Evolutionary conservation across 2,888 invertebrate species (phyloP), one percentile per base, ranked within the genome.

Genomic region (Leucophenga maculata): DNA sequence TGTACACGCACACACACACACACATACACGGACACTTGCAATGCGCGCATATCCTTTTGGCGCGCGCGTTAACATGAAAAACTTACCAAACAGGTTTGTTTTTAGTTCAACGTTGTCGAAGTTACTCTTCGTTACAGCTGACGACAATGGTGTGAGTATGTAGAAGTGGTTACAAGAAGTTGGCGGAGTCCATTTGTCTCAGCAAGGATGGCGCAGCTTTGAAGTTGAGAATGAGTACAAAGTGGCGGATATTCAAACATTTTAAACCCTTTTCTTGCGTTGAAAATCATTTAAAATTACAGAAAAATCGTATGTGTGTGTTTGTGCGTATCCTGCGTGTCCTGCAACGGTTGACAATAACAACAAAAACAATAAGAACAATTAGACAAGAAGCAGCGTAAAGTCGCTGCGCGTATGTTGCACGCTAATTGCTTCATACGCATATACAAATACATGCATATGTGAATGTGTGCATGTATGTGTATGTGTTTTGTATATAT

Each of bases 391-490:
- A 78, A 79, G 79, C 75, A 81, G 80, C 57, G 75, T n/a, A n/a
- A n/a, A n/a, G n/a, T n/a, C n/a, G n/a, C n/a, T n/a, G n/a, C 79
- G 77, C 79, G 82, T 81, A 78, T 82, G 84, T 83, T 83, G 85
- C 83, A 79, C 80, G 83, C 80, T 85, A 84, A 85, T 85, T 84
- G 83, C 76, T 55, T 22, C 22, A 39, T 67, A 32, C 13, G 60
- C 59, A 59, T n/a, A 13, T 26, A 50, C 48, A 26, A 44, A 59
- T 8, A 59, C 59, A 39, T 32, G 32, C 16, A 6, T n/a, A 32
- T 3, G n/a, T 2, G 32, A 31, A 32, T 68, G 44, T 31, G n/a
- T n/a, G n/a, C 16, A 39, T 39, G n/a, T 32, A 59, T 1, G 11
- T 32, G 3, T 3, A 32, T 32, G 8, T 32, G 8, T 6, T 6